Base-by-base conservation (phyloP, 2,888 invertebrate species). In the Leptinotarsa peninsularis region DNA sequence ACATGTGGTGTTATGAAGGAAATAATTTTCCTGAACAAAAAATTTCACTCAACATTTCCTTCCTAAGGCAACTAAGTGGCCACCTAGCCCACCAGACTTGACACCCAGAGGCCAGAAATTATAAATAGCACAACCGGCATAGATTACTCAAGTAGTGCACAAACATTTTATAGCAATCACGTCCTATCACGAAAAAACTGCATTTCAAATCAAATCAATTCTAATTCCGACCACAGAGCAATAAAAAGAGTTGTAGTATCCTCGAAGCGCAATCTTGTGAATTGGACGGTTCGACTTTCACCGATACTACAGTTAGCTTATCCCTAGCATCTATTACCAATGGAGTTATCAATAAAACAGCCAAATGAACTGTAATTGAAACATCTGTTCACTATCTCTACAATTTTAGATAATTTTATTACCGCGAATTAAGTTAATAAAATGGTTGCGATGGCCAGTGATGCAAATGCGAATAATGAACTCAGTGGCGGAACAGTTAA, bases 361-460 rank as follows among this genome's bases (percentile, higher is more conserved):
- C 17, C 63, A 33, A 27, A 63, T 63, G 63, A 63, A 63, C 33
- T 63, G 33, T 63, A 63, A 63, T 63, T 10, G 0, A 15, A n/a
- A 4, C 43, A 63, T 33, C 63, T 63, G 63, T 63, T 33, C 33
- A n/a, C 43, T 63, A 63, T 33, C 63, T 43, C 43, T 63, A 33
- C 33, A 33, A 63, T 33, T 63, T 63, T 63, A 43, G 63, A 63
- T 63, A 33, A 63, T 63, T 63, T 63, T 63, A 63, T 63, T 63
- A 63, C 63, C 27, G 17, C 17, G 63, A 63, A 33, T 63, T 43
- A 33, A 33, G 33, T 63, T 43, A 18, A 63, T 63, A n/a, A 63
- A 27, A 63, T 63, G 63, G 23, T 58, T 58, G 58, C 58, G 18
- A 58, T 23, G 21, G 58, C 58, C 23, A 15, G 17, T 23, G 23